A percentile compares a stretch with the other conserved stretches of the same genome.
These are phyloP conservation scores for Rhinophrynus dorsalis DNA, from an alignment of 2,797 vertebrate species.

Conservation along the genomic window DNA sequence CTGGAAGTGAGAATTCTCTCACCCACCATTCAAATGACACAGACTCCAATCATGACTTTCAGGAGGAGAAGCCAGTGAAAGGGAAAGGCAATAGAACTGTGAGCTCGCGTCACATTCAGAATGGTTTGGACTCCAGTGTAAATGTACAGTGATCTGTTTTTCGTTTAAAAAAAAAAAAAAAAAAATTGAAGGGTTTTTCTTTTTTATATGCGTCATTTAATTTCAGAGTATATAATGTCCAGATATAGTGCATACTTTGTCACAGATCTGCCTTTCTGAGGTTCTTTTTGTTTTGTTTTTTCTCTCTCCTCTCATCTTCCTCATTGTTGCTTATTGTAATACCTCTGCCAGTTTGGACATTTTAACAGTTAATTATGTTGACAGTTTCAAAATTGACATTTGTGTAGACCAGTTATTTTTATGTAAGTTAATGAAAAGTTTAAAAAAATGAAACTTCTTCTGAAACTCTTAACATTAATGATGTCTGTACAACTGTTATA, in stretches of 20 bases:
- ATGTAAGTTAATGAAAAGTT: slow-evolving; percentile 81
- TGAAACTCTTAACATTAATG: slow-evolving; percentile 70
- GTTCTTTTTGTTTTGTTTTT: too few species aligned
- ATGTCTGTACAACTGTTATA: slow-evolving; percentile 74
- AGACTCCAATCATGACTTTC: slow-evolving; percentile 97
- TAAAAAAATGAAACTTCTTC: slow-evolving; percentile 67
- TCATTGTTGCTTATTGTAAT: slow-evolving; percentile 78
- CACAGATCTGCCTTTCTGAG: slow-evolving; percentile 77
- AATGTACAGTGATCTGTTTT: slow-evolving; percentile 84
- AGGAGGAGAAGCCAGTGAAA: slow-evolving; percentile 90
- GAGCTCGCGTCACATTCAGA: slow-evolving; percentile 92
- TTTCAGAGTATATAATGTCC: slow-evolving; percentile 86
- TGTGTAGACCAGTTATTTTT: slow-evolving; percentile 90
- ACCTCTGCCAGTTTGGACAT: slow-evolving; percentile 83
- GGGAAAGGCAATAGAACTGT: slow-evolving; percentile 95
- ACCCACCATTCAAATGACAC: slow-evolving; percentile 98
- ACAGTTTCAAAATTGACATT: slow-evolving; percentile 80
- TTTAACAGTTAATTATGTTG: slow-evolving; percentile 81
- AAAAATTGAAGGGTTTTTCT: slow-evolving; percentile 48
- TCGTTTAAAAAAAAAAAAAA: slow-evolving; percentile 71
- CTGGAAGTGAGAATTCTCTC: slow-evolving; percentile 97
- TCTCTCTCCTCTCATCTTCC: too few species aligned
- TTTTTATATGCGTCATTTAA: slow-evolving; percentile 85
- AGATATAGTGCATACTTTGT: slow-evolving; percentile 77
- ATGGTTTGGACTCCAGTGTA: slow-evolving; percentile 92